Percentiles rank a stretch among this genome's conserved stretches.
These are phyloP conservation scores for Meriones psammophilus DNA, from an alignment of 2,797 vertebrate genomes.

Conservation along the genomic window DNA sequence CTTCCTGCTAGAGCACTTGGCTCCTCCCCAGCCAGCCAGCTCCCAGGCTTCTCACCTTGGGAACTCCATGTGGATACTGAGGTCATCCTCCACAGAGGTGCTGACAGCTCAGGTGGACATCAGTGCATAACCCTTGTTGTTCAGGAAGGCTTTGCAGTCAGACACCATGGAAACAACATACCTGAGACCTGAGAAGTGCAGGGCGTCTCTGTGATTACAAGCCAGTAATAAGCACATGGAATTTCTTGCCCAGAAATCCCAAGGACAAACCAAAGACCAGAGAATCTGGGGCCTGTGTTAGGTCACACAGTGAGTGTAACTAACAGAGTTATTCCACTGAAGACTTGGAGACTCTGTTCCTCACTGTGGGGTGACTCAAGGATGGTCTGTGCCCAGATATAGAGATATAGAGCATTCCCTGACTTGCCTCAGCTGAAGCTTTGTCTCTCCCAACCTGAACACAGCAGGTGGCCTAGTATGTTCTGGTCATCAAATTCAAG, in stretches of 20 bases:
- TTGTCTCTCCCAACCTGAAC: neutral
- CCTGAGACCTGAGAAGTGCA: slow-evolving; percentile 74
- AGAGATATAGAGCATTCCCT: accelerated
- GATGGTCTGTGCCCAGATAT: neutral
- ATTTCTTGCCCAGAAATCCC: neutral
- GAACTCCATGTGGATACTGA: slow-evolving; percentile 54
- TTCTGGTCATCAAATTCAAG: slow-evolving; percentile 63
- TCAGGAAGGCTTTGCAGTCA: slow-evolving; percentile 38
- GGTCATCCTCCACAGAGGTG: neutral
- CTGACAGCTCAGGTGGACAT: slow-evolving; percentile 48
- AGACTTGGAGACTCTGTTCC: neutral
- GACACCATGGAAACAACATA: slow-evolving; percentile 39
- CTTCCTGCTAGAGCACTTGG: accelerated
- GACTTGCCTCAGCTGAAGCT: neutral
- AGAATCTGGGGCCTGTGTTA: neutral
- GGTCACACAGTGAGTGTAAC: neutral
- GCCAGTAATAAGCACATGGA: neutral
- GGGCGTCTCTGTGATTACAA: accelerated
- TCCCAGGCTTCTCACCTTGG: neutral
- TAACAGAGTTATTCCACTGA: neutral
- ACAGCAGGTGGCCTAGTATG: neutral
- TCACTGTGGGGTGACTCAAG: neutral
- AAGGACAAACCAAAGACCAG: neutral
- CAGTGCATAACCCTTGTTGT: slow-evolving; percentile 52
- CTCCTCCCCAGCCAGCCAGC: accelerated